A percentile compares a stretch with the other conserved stretches of the same genome.
Conservation (phyloP, 2,797 vertebrate species). For the Alectoris magna region DNA sequence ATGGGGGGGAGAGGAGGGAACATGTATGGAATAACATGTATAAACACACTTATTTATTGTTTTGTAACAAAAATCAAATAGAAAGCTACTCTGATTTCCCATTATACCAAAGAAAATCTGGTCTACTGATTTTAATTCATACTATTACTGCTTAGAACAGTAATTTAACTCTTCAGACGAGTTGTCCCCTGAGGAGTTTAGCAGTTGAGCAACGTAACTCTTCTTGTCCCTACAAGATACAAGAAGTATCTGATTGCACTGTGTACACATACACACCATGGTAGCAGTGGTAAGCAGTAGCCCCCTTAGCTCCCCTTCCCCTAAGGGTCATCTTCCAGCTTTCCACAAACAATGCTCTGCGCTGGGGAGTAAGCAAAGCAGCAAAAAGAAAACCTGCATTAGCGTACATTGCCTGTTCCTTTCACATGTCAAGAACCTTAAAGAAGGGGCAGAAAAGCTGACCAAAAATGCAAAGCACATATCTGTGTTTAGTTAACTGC, state of each 20-base stretch:
- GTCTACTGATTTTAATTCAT: not conserved
- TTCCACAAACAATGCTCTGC: not conserved
- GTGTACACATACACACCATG: not conserved
- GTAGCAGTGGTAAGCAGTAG: not conserved
- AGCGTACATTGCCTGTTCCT: not conserved
- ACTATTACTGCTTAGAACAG: not conserved
- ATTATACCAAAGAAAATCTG: not conserved
- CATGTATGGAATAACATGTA: not conserved
- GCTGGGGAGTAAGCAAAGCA: not conserved
- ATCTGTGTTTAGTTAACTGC: not conserved
- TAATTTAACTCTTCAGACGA: not conserved
- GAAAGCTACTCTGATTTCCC: not conserved
- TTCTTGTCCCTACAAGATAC: not conserved
- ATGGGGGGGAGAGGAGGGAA: not conserved
- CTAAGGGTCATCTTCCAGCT: not conserved
- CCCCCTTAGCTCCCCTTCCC: not conserved
- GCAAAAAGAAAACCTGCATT: not conserved
- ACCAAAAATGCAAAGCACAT: not conserved
- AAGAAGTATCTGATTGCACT: fast-evolving
- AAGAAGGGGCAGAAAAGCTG: not conserved
- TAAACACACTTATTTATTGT: not conserved
- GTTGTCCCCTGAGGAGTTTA: not conserved
- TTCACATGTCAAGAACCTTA: not conserved
- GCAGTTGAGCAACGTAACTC: not conserved
- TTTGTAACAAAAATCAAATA: fast-evolving